A percentile compares a stretch with the other conserved stretches of the same genome.
Evolutionary conservation across 2,797 vertebrate species (phyloP).

Genomic region (Cynopterus sphinx): DNA sequence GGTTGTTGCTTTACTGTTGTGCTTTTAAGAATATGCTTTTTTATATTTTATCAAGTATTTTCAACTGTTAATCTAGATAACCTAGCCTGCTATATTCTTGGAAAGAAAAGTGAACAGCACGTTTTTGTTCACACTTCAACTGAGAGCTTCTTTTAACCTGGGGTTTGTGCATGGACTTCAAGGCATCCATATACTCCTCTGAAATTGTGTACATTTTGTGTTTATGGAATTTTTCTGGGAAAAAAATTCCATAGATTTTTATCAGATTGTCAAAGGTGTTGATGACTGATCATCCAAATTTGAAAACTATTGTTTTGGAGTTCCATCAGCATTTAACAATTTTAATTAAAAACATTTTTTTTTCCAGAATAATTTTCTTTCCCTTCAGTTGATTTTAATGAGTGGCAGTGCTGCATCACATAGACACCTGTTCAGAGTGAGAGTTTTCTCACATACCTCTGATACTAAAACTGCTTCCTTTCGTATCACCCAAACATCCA

Average conservation of each 20-base stretch:
- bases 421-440: conserved; percentile 54
- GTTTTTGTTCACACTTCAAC: neutral
- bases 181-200: neutral
- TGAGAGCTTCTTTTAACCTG: neutral
- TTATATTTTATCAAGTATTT: neutral
- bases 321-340: neutral
- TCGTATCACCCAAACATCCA: neutral
- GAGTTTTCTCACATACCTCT: conserved; percentile 84
- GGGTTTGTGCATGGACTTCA: neutral
- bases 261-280: neutral
- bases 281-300: neutral
- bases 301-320: neutral
- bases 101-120: neutral
- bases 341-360: neutral
- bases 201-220: neutral
- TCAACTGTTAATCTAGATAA: conserved; percentile 2
- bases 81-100: neutral
- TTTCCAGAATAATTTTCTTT: neutral
- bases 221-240: neutral
- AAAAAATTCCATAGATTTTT: neutral
- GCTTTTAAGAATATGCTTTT: neutral
- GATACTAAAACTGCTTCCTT: conserved; percentile 31
- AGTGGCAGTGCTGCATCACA: neutral
- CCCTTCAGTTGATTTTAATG: conserved; percentile 22
- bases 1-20: neutral